Conservation (phyloP, 2,113 vertebrate species). For the Smithornis capensis region DNA sequence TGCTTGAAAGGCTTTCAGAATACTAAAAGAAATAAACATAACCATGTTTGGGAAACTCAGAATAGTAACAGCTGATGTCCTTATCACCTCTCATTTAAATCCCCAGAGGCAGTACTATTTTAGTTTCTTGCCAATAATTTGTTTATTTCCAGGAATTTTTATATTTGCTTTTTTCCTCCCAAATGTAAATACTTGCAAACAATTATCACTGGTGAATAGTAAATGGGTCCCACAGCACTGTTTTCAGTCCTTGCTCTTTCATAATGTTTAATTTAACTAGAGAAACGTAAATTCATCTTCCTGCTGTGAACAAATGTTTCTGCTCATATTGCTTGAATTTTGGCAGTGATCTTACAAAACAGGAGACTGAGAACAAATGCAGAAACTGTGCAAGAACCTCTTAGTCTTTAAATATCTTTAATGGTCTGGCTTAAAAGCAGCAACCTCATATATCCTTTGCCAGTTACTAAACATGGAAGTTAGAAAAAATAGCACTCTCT, state of each 20-base stretch:
- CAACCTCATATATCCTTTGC: neutral
- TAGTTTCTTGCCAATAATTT: neutral
- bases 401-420: neutral
- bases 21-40: neutral
- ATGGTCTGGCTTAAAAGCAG: neutral
- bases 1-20: slow-evolving; percentile 19
- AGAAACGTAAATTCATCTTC: neutral
- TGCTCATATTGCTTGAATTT: neutral
- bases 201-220: neutral
- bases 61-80: neutral
- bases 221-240: neutral
- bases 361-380: neutral
- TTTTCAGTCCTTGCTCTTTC: neutral
- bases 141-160: neutral
- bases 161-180: neutral
- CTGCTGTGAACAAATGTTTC: slow-evolving; percentile 9
- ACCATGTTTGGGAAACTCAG: neutral
- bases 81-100: neutral
- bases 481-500: neutral
- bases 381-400: neutral
- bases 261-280: neutral
- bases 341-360: neutral
- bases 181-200: slow-evolving; percentile 8
- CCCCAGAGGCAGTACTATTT: neutral
- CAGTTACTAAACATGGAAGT: neutral